A percentile compares a stretch with the other conserved stretches of the same genome.
Conservation (phyloP, 2,113 vertebrate genomes). For the Erythrocebus patas region DNA sequence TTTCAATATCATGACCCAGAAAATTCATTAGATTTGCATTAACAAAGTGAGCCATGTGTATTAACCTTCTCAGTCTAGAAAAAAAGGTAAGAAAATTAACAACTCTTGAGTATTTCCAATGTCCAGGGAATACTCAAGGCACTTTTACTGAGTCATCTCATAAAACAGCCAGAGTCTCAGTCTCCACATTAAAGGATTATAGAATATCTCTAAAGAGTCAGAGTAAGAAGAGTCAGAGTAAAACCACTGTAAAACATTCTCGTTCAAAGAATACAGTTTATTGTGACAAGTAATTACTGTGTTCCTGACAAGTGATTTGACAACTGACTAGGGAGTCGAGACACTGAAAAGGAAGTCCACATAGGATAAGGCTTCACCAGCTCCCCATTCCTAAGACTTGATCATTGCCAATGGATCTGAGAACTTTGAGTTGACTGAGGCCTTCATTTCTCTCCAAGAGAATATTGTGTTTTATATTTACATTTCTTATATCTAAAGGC, state of each 20-base stretch:
- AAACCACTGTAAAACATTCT: background rate
- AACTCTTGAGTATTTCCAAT: background rate
- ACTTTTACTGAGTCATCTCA: background rate
- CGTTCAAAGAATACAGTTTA: background rate
- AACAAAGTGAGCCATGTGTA: constrained; percentile 41
- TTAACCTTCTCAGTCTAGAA: constrained; percentile 34
- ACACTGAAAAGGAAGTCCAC: background rate
- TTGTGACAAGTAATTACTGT: background rate
- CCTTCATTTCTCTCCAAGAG: background rate
- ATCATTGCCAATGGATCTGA: background rate
- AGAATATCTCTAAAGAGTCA: background rate
- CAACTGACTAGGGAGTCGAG: background rate
- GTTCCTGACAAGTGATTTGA: background rate
- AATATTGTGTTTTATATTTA: background rate
- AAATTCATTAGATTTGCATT: constrained; percentile 70
- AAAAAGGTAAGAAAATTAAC: constrained; percentile 28
- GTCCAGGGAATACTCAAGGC: background rate
- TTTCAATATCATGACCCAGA: constrained; percentile 53
- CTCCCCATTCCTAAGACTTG: background rate
- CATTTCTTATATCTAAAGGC: background rate
- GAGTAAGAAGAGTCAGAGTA: background rate
- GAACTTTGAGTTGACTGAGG: background rate
- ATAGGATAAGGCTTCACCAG: accelerated
- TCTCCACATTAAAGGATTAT: background rate
- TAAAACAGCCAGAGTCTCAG: background rate